Evolutionary conservation across 2,888 invertebrate species (phyloP).

Genomic region (Parnassius smintheus): DNA sequence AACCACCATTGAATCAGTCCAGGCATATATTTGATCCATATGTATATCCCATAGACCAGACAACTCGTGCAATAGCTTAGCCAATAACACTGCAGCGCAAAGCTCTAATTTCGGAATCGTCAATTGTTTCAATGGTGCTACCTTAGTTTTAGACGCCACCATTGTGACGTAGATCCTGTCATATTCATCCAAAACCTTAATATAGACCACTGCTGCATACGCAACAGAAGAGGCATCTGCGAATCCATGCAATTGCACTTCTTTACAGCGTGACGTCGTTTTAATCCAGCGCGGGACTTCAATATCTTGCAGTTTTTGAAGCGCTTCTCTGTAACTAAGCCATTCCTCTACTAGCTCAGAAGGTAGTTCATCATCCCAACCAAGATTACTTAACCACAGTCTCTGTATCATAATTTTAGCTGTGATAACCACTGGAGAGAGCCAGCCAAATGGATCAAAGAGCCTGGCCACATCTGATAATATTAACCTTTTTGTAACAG

Average conservation of each 20-base stretch:
- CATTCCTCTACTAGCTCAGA: slow-evolving; percentile 22
- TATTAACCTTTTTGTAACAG: too few species aligned
- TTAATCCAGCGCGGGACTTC: not conserved
- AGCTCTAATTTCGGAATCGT: not conserved
- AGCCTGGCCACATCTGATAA: too few species aligned
- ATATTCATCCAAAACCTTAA: slow-evolving; percentile 24
- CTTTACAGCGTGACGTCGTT: not conserved
- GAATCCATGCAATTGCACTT: slow-evolving; percentile 33
- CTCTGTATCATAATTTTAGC: slow-evolving; percentile 31
- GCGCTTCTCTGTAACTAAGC: slow-evolving; percentile 13
- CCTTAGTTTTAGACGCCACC: slow-evolving; percentile 31
- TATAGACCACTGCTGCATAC: slow-evolving; percentile 31
- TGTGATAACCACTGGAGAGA: slow-evolving; percentile 28
- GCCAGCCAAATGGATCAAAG: slow-evolving; percentile 34
- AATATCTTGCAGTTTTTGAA: not conserved
- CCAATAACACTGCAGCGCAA: too few species aligned
- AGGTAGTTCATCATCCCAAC: slow-evolving; percentile 32
- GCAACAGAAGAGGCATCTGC: slow-evolving; percentile 31
- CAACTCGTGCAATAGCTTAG: too few species aligned
- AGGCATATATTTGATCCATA: too few species aligned
- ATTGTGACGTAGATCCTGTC: slow-evolving; percentile 20
- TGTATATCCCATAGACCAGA: too few species aligned
- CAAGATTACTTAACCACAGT: slow-evolving; percentile 28
- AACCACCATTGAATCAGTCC: too few species aligned
- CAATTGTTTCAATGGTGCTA: slow-evolving; percentile 35